Conservation (phyloP, 2,113 vertebrate genomes). For the Dolichotis patagonum region DNA sequence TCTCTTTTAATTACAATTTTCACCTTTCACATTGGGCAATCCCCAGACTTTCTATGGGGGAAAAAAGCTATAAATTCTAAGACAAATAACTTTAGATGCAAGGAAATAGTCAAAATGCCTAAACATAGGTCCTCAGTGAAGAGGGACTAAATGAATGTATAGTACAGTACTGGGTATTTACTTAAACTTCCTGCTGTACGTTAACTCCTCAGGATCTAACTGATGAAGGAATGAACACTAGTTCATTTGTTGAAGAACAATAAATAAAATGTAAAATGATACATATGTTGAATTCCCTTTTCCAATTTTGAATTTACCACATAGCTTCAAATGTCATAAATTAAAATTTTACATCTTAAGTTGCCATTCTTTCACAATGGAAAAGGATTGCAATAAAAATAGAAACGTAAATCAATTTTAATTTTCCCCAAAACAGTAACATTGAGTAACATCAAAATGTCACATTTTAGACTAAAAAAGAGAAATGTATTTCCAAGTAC, state of each 20-base stretch:
- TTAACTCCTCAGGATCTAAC: not conserved
- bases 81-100: not conserved
- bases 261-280: not conserved
- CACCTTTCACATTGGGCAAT: constrained; percentile 46
- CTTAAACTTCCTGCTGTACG: not conserved
- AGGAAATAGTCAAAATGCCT: not conserved
- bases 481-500: not conserved
- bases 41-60: not conserved
- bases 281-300: not conserved
- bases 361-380: not conserved
- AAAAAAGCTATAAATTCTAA: not conserved
- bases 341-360: not conserved
- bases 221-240: not conserved
- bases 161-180: not conserved
- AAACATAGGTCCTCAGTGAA: not conserved
- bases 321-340: not conserved
- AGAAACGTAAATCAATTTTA: not conserved
- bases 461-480: not conserved
- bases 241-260: not conserved
- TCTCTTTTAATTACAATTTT: constrained; percentile 27
- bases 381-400: not conserved
- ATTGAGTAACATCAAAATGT: not conserved
- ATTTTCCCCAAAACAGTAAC: not conserved
- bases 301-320: not conserved
- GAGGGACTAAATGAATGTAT: not conserved